Base-by-base conservation (phyloP, 2,888 invertebrate species). In the Meiosimyza decipiens region DNA sequence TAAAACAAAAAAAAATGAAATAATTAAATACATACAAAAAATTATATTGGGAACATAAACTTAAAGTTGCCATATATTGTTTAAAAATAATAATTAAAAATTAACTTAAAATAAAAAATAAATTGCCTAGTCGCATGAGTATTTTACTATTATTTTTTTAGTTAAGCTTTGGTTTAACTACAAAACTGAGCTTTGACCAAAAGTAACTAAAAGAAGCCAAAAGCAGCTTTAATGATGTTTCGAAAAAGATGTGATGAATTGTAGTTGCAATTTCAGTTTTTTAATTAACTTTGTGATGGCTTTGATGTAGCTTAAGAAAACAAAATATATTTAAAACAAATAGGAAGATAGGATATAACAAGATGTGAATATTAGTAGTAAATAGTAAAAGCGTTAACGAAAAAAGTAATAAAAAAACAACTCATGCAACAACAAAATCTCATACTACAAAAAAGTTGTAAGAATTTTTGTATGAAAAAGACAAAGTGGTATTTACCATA, bases 391-490 rank as follows among this genome's bases (percentile, higher is more conserved):
- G 84, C 83, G 77, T 79, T 82, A 83, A 80, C 83, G 80, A 84
- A 85, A 85, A 81, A 84, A 86, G 80, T 83, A 86, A 86, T 85
- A 82, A 85, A 82, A 22, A 85, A 85, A 85, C 62, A 85, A 84
- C 85, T 86, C 85, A 85, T 85, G 85, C 80, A 84, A 84, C 79
- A 83, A 79, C 82, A 84, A 85, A 86, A 85, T 85, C 86, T 85
- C 86, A 86, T 85, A 85, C 79, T 84, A 84, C 77, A 83, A 79
- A 81, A 79, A 80, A 77, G 22, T 79, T 76, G 77, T 73, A 74
- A 73, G 66, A 40, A 75, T 67, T 73, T 72, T 28, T 28, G 28
- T 28, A 28, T 28, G 28, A 28, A 28, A 28, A 28, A 40, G 40
- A 40, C 40, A 40, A 9, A 9, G 9, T 40, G 9, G 40, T 40